Evolutionary conservation across 2,888 invertebrate species (phyloP), one percentile per base, ranked within the genome.

Genomic region (Galeopsomyia nigrocyanea): DNA sequence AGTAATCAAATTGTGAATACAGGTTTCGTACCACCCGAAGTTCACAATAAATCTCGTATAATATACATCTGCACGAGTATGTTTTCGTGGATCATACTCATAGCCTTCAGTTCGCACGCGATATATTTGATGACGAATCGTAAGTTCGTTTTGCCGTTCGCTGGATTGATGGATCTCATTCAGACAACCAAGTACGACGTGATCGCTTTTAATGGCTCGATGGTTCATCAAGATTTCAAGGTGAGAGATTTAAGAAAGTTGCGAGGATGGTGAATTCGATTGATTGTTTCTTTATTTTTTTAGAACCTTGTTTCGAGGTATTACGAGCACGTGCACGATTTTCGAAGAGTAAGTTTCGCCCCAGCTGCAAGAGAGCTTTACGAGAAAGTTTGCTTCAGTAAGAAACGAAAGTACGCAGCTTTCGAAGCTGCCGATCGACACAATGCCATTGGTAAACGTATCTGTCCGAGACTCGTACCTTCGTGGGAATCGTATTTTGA

Each of bases 61-160:
- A 58, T 78, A 2, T 72, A 71, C n/a, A 47, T 76, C 10, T 73
- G 50, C 2, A 72, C 75, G 13, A 73, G 75, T 13, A n/a, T 77
- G 10, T 77, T 76, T 17, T 74, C 73, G 0, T 77, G 74, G 72
- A 21, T 76, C 2, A 62, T 77, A 17, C 31, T 76, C 0, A 75
- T 74, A 49, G 76, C 75, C 13, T 77, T 76, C n/a, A 78, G 55
- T 19, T 75, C 78, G 1, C 65, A 77, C 31, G 70, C 76, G 7
- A 73, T 77, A 47, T 73, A 53, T 47, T 68, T 73, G 6, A 76
- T 77, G 75, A 77, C 64, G 68, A 70, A 72, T 17, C 67, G 68
- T 47, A 73, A 64, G 10, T 60, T 60, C 19, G 19, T 60, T 10
- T 55, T 68, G 2, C 77, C 77, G 14, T 77, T 77, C n/a, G 58